A percentile compares a stretch with the other conserved stretches of the same genome.
Evolutionary conservation across 2,797 vertebrate species (phyloP).

Genomic region (Distichodus sexfasciatus): DNA sequence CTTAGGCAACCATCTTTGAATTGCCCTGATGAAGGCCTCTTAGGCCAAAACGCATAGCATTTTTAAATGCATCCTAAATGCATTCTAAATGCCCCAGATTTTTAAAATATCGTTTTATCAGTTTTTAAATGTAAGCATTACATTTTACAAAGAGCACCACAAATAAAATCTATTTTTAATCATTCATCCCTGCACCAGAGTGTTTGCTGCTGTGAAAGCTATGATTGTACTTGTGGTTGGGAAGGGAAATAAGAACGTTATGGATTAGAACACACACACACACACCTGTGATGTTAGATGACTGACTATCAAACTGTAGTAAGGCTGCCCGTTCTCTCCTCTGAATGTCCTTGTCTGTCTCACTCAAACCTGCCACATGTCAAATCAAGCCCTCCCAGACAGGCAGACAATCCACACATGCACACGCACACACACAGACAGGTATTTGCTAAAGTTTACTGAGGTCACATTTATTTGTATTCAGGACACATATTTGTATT

Average conservation of each 20-base stretch:
- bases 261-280: slow-evolving; percentile 34
- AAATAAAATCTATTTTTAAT: too few species aligned
- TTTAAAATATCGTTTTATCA: too few species aligned
- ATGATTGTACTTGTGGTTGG: slow-evolving; percentile 27
- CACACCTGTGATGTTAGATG: slow-evolving; percentile 38
- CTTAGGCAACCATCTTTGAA: too few species aligned
- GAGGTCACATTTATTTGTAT: background rate
- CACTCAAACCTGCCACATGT: slow-evolving; percentile 35
- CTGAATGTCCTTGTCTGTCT: slow-evolving; percentile 50
- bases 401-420: slow-evolving; percentile 20
- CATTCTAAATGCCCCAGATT: too few species aligned
- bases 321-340: slow-evolving; percentile 37
- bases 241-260: slow-evolving; percentile 38
- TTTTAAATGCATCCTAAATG: too few species aligned
- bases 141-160: too few species aligned
- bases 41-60: too few species aligned
- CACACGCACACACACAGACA: background rate
- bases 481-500: background rate
- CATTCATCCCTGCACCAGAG: too few species aligned
- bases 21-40: too few species aligned
- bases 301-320: slow-evolving; percentile 40
- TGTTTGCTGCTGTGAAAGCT: slow-evolving; percentile 39
- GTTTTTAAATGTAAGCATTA: too few species aligned
- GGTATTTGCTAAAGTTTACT: background rate
- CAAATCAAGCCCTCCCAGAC: slow-evolving; percentile 14